A percentile compares a stretch with the other conserved stretches of the same genome.
Evolutionary conservation across 2,888 invertebrate species (phyloP).

Genomic region (Apodemia hepburni): DNA sequence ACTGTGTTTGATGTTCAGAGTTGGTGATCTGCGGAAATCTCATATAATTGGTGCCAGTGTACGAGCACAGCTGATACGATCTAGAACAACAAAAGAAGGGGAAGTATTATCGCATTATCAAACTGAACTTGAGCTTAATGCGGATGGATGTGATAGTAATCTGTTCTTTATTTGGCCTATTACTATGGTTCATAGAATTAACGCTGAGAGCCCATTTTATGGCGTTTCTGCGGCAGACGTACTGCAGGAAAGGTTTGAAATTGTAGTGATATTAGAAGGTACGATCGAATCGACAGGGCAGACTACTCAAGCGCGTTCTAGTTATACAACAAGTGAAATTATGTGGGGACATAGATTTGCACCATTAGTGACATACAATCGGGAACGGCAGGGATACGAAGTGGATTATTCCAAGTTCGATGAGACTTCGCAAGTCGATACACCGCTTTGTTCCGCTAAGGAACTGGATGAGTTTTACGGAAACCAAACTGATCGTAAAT

Average conservation of each 20-base stretch:
- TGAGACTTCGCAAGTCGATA: constrained; percentile 88
- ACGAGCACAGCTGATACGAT: constrained; percentile 89
- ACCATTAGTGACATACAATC: constrained; percentile 86
- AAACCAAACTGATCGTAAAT: constrained; percentile 76
- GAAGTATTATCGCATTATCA: constrained; percentile 91
- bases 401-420: constrained; percentile 93
- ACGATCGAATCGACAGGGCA: constrained; percentile 91
- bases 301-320: constrained; percentile 87
- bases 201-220: constrained; percentile 91
- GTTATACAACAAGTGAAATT: constrained; percentile 88
- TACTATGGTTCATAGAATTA: constrained; percentile 93
- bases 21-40: constrained; percentile 94
- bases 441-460: constrained; percentile 87
- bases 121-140: constrained; percentile 84
- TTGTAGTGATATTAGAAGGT: constrained; percentile 91
- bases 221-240: constrained; percentile 91
- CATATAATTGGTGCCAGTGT: constrained; percentile 95
- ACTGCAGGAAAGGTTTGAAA: constrained; percentile 88
- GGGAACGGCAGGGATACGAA: constrained; percentile 86
- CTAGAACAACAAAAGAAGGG: constrained; percentile 92
- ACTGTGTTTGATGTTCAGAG: constrained; percentile 91
- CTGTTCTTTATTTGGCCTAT: constrained; percentile 97
- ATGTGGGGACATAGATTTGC: constrained; percentile 91
- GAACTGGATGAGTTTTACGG: constrained; percentile 83
- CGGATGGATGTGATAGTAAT: constrained; percentile 89